These are phyloP conservation scores for Ahaetulla prasina DNA, from an alignment of 2,113 vertebrate species.

Conservation along the genomic window DNA sequence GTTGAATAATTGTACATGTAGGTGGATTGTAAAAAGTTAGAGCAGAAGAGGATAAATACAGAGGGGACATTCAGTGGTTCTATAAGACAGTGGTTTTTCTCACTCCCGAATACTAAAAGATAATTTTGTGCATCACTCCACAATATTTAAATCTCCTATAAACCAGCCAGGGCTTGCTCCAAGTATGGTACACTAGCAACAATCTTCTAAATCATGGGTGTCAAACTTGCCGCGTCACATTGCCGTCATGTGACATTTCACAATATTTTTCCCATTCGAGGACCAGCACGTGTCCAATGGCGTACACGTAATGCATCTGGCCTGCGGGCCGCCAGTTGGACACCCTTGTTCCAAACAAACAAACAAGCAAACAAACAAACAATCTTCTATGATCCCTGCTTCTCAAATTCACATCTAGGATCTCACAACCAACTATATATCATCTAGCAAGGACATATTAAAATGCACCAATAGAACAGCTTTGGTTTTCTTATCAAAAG, in stretches of 20 bases:
- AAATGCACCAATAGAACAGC: neutral
- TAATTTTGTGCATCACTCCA: neutral
- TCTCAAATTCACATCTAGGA: neutral
- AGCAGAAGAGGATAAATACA: neutral
- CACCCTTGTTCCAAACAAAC: too few relatives aligned
- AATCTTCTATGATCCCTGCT: neutral
- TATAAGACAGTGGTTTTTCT: neutral
- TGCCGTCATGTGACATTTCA: too few relatives aligned
- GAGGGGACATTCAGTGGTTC: neutral
- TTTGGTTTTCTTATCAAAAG: neutral
- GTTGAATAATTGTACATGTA: neutral
- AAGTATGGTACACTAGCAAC: neutral
- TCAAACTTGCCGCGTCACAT: too few relatives aligned
- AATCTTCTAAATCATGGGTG: neutral
- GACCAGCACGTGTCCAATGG: too few relatives aligned
- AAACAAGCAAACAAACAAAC: too few relatives aligned
- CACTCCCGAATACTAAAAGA: neutral
- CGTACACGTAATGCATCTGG: too few relatives aligned
- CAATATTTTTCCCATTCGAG: too few relatives aligned
- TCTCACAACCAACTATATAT: neutral
- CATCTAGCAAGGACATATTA: neutral
- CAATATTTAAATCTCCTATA: neutral
- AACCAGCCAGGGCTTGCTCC: neutral
- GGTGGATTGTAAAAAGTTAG: neutral
- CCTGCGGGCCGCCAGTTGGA: too few relatives aligned